phyloP scores from a whole-genome alignment of 1,140 invertebrate species.

The Apis laboriosa region DNA sequence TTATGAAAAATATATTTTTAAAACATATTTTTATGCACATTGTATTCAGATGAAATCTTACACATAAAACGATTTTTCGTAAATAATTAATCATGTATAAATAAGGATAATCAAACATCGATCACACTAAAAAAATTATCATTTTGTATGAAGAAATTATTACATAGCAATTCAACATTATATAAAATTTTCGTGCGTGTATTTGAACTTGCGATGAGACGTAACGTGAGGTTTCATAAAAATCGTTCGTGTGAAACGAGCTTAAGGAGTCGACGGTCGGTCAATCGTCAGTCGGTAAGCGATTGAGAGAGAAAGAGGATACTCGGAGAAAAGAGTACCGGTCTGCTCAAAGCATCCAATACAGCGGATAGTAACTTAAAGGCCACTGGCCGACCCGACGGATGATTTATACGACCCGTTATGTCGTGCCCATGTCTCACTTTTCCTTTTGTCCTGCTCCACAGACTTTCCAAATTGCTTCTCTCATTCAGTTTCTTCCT shows the following conservation, averaged over 20 bases:
- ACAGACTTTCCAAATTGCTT: conserved; percentile 66
- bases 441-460: conserved; percentile 72
- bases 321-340: conserved; percentile 36
- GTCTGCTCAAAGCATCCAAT: conserved; percentile 59
- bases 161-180: background rate
- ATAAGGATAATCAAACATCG: background rate
- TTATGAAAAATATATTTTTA: background rate
- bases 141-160: background rate
- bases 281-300: conserved; percentile 54
- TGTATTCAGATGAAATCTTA: background rate
- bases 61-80: background rate
- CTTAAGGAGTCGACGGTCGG: conserved; percentile 66
- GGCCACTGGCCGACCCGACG: conserved; percentile 73
- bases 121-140: background rate
- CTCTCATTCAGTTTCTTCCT: conserved; percentile 62
- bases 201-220: background rate
- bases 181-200: background rate
- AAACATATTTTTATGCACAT: background rate
- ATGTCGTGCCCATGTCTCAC: conserved; percentile 68
- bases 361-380: conserved; percentile 66
- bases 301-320: conserved; percentile 22
- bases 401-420: conserved; percentile 76
- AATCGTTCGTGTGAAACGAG: conserved; percentile 53
- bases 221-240: background rate
- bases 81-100: conserved; percentile 3